phyloP scores from a whole-genome alignment of 2,797 vertebrate species.

The Dipus sagitta region DNA sequence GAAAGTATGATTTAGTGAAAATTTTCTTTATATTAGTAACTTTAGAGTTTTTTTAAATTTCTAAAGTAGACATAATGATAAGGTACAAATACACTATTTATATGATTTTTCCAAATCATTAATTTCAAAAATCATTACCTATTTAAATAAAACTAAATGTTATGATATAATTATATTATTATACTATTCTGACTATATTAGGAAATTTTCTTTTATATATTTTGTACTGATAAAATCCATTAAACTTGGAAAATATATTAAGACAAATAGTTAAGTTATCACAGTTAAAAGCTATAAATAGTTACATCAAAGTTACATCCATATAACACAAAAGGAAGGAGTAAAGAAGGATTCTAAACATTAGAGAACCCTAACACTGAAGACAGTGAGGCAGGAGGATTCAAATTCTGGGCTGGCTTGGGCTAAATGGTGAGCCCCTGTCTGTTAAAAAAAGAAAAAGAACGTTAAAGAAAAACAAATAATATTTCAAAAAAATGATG shows the following conservation, averaged over 20 bases:
- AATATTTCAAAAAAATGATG: neutral
- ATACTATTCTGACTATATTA: neutral
- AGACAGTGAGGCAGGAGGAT: neutral
- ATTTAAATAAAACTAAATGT: neutral
- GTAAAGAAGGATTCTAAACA: neutral
- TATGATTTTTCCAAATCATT: neutral
- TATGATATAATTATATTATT: neutral
- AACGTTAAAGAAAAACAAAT: slow-evolving; percentile 36
- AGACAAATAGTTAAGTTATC: neutral
- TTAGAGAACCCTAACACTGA: neutral
- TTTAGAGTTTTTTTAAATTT: neutral
- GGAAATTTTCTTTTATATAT: neutral
- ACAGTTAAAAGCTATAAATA: slow-evolving; percentile 17
- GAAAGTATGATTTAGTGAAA: neutral
- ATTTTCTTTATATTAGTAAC: neutral
- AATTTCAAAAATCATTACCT: neutral
- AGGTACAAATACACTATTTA: neutral
- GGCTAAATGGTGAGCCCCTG: neutral
- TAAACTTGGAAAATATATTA: neutral
- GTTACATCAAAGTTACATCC: neutral
- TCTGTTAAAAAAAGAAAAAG: neutral
- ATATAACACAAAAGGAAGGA: neutral
- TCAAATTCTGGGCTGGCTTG: neutral
- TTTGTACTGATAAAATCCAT: neutral
- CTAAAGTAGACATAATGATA: neutral